A percentile compares a stretch with the other conserved stretches of the same genome.
phyloP scores from a whole-genome alignment of 1,140 invertebrate species.

The Diprion similis region DNA sequence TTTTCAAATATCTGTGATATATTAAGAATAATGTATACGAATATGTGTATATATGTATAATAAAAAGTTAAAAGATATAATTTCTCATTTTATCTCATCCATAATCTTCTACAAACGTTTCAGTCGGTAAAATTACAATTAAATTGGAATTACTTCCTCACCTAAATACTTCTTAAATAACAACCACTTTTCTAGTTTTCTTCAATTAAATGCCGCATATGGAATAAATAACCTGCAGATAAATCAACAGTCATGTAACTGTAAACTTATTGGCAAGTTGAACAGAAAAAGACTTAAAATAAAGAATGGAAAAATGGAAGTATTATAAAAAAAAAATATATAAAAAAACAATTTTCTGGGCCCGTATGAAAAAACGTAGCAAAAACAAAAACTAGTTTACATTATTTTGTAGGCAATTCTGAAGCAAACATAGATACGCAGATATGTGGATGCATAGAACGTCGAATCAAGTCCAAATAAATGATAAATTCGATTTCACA shows the following conservation, averaged over 20 bases:
- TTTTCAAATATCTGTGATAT: too few relatives aligned
- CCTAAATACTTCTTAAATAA: conserved; percentile 42
- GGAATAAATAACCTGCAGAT: not conserved
- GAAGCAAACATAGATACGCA: not conserved
- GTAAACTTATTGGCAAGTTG: not conserved
- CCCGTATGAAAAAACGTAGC: not conserved
- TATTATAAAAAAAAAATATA: not conserved
- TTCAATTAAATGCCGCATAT: conserved; percentile 4
- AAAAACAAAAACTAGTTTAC: not conserved
- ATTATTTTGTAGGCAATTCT: not conserved
- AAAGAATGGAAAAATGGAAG: not conserved
- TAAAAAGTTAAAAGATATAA: conserved; percentile 45
- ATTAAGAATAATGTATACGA: too few relatives aligned
- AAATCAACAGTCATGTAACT: not conserved
- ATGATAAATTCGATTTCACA: too few relatives aligned
- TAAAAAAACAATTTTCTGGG: not conserved
- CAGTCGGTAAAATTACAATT: conserved; percentile 42
- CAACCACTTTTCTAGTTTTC: conserved; percentile 33
- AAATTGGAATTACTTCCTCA: conserved; percentile 39
- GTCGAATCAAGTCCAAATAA: too few relatives aligned
- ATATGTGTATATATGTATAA: conserved; percentile 31
- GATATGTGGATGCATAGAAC: not conserved
- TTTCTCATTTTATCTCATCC: conserved; percentile 32
- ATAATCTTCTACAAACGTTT: conserved; percentile 29
- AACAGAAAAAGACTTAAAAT: not conserved